Percentiles rank a stretch among this genome's conserved stretches.
These are phyloP conservation scores for Sparidentex hasta DNA, from an alignment of 2,797 vertebrate genomes.

Conservation along the genomic window DNA sequence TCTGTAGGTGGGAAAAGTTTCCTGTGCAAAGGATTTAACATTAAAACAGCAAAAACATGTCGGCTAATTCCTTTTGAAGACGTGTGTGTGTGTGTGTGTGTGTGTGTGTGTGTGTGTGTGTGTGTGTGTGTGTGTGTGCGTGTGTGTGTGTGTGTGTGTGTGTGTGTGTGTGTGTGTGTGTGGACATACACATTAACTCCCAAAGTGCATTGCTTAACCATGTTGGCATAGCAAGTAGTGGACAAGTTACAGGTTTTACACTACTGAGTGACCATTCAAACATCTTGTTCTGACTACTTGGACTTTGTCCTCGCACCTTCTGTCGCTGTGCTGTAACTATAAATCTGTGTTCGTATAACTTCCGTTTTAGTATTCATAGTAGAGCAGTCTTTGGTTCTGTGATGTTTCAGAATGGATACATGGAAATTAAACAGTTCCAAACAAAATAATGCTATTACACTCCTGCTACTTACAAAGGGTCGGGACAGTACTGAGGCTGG, in stretches of 20 bases:
- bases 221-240: constrained; percentile 46
- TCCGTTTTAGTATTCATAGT: background rate
- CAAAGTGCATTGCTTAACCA: constrained; percentile 54
- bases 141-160: no score
- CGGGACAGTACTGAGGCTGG: constrained; percentile 94
- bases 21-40: constrained; percentile 45
- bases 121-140: no score
- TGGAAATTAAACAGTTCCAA: background rate
- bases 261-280: constrained; percentile 51
- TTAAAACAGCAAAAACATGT: constrained; percentile 42
- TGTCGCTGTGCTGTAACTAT: background rate
- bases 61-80: constrained; percentile 12
- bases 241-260: constrained; percentile 59
- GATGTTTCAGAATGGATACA: background rate
- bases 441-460: background rate
- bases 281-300: constrained; percentile 37
- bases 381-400: background rate
- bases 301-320: constrained; percentile 36
- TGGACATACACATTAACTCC: constrained; percentile 74
- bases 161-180: background rate
- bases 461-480: constrained; percentile 90
- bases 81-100: constrained; percentile 3
- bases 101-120: background rate
- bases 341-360: background rate
- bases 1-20: constrained; percentile 25